These are phyloP conservation scores for Halocynthia roretzi DNA, from an alignment of 23 tunicate species.

Conservation along the genomic window DNA sequence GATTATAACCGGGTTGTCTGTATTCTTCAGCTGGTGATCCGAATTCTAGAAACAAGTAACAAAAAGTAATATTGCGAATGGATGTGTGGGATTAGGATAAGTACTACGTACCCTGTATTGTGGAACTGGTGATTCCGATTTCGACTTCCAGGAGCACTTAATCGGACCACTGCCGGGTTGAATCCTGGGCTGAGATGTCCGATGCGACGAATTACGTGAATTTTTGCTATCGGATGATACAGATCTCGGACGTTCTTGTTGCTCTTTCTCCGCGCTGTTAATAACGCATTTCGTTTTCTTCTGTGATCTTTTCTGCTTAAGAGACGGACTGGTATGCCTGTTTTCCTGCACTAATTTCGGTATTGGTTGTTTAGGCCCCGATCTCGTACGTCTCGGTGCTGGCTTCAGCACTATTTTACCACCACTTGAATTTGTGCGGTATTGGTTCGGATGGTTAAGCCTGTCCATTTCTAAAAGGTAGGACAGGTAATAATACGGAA, in stretches of 20 bases:
- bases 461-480: neutral
- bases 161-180: slow-evolving; percentile 68
- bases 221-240: neutral
- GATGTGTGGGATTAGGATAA: neutral
- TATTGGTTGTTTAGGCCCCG: too few species aligned
- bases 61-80: neutral
- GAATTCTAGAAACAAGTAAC: slow-evolving; percentile 31
- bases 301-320: neutral
- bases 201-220: neutral
- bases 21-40: slow-evolving; percentile 76
- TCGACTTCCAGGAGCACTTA: slow-evolving; percentile 72
- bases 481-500: slow-evolving; percentile 23
- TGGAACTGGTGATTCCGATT: slow-evolving; percentile 7
- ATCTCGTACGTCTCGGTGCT: slow-evolving; percentile 1
- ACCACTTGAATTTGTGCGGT: too few species aligned
- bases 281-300: slow-evolving; percentile 20
- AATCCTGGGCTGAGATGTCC: slow-evolving; percentile 32
- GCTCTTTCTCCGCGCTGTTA: neutral
- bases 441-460: too few species aligned
- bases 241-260: neutral
- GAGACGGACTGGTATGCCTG: neutral
- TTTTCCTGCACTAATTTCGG: too few species aligned
- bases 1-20: slow-evolving; percentile 61
- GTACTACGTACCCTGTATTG: slow-evolving; percentile 17
- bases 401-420: neutral